Base-by-base conservation (phyloP, 1,140 invertebrate genomes). In the Cephus cinctus region DNA sequence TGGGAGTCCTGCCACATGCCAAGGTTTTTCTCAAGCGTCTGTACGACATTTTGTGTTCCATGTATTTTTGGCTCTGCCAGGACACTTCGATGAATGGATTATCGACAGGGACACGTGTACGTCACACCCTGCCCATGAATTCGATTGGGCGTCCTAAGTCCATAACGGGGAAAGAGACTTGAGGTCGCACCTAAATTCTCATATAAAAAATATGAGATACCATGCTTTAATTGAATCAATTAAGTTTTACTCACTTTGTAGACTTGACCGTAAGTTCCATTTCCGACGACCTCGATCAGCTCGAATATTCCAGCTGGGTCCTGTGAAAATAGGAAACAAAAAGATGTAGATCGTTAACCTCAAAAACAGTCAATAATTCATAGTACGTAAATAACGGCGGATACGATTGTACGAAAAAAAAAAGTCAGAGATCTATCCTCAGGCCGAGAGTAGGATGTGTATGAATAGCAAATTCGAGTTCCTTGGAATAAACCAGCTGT, bases 241-340 rank as follows among this genome's bases (percentile, higher is more conserved):
- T 27, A 36, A 50, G 47, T 42, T 43, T 15, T 47, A 78, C 80
- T 82, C 83, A 96, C 94, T 87, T 98, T 99, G 70, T 98, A 99
- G 45, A 99, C 98, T 85, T 99, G 96, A 56, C 98, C 98, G 80
- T 99, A 99, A 16, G 98, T 99, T 70, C 98, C 98, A 94, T 98
- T 99, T 74, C 98, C 98, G 47, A 99, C 97, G 34, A 99, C 96
- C 87, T 99, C 98, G 71, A 99, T 98, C 45, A 99, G 80, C 75
- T 99, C 96, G 81, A 99, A 99, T 70, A 99, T 98, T 59, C 98
- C 98, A 76, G 96, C 94, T 59, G 98, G 98, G 80, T 99, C 97
- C 94, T 98, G 80, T 36, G 81, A 75, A 63, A 80, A 81, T 50
- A 69, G 65, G 64, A 70, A 73, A 65, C 52, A 65, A 51, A 48